Evolutionary conservation across 2,113 vertebrate genomes (phyloP), one percentile per base, ranked within the genome.

Genomic region (Alethe diademata): DNA sequence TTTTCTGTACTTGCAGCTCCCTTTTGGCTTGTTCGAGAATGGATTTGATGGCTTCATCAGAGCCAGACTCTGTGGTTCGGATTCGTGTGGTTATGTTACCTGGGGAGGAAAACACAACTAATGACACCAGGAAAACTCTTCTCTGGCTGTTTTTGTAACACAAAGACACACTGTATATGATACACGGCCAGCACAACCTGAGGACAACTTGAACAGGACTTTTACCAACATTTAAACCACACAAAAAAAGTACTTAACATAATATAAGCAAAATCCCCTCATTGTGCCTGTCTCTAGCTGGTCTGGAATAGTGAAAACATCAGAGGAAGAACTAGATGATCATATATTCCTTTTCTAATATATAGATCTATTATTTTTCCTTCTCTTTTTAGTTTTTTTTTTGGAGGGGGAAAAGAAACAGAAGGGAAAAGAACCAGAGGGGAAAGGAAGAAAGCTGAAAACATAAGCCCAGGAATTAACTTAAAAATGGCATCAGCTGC

Each of bases 1-100:
- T 98, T 98, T 99, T 99, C 98, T 99, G 99, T 96, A 99, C 99
- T 98, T 99, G 99, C 95, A 99, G 98, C 97, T 99, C 99, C 98
- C 98, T 98, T 98, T 99, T 99, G 95, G 99, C 99, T 98, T 99
- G 99, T 80, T 99, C 99, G 19, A 99, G 98, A 96, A 99, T 99
- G 89, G 99, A 99, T 98, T 99, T 99, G 98, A 99, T 99, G 56
- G 98, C 99, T 97, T 99, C 99, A 54, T 99, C 99, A 78, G 99
- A 99, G 97, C 99, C 98, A 22, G 98, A 98, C 95, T 99, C 99
- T 11, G 99, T 98, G 93, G 98, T 98, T 95, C 99, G 98, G 96
- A 99, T 98, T 35, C 99, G 97, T 53, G 99, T 99, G 33, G 99
- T 99, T 97, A 99, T 99, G 92, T 99, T 99, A 96, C 99, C 99